Base-by-base conservation (phyloP, 2,888 invertebrate species). In the Smittia aterrima region DNA sequence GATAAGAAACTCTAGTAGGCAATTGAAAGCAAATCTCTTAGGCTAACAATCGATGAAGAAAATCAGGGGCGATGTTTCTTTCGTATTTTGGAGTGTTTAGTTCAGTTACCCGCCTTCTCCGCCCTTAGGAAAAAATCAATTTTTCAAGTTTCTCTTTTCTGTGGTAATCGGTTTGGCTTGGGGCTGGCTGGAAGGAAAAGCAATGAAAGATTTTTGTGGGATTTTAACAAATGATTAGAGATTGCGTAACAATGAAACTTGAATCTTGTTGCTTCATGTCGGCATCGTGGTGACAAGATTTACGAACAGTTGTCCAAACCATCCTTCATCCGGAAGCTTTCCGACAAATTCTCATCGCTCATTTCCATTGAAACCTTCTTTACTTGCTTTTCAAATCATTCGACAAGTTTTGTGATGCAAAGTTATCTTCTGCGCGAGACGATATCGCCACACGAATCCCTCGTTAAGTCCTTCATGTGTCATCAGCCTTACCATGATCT, bases 121-220 rank as follows among this genome's bases (percentile, higher is more conserved):
- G n/a, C 47, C 47, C 13, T 2, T 3, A 47, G n/a, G 11, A 16
- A 16, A 47, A 47, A 47, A 47, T 47, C 47, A 47, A 47, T 47
- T 47, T 47, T 47, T 47, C 47, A 47, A 47, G 47, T 47, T 16
- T 47, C 11, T 13, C 47, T n/a, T 47, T n/a, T 47, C 47, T 32
- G 32, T 32, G 32, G 32, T 32, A 6, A 32, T 32, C 9, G 32
- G 32, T 32, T 32, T 32, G 32, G 32, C 9, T 32, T 32, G 4
- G 32, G 32, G 47, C 13, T 47, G 38, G 11, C 38, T 47, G 16
- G n/a, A n/a, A 6, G 32, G 32, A 47, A 47, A 13, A 11, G 47
- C 47, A 47, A 58, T 58, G 58, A 58, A 58, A n/a, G n/a, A 9
- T 58, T 58, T 58, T 58, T 58, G 22, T 22, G 47, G 13, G 47